Evolutionary conservation across 1,140 invertebrate species (phyloP).

Genomic region (Acromyrmex charruanus): DNA sequence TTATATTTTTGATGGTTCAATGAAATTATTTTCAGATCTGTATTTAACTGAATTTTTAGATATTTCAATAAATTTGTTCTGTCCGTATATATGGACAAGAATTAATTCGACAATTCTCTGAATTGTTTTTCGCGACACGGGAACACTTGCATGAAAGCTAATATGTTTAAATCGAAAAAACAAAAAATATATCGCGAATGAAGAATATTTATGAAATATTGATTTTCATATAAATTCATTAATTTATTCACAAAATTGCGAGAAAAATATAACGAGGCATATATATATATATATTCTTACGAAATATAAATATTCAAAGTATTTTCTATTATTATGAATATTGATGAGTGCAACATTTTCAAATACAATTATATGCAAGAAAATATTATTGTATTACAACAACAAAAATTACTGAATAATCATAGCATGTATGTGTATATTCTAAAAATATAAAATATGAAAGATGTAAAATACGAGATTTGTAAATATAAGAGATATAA

Average conservation of each 20-base stretch:
- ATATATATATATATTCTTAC: not conserved
- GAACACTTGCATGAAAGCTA: not conserved
- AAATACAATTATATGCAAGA: not conserved
- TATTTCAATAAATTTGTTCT: too few species aligned
- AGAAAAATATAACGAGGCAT: not conserved
- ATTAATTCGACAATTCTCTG: not conserved
- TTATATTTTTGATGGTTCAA: too few species aligned
- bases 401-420: not conserved
- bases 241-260: not conserved
- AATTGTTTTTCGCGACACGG: conserved; percentile 20
- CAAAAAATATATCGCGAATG: not conserved
- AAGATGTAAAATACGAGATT: not conserved
- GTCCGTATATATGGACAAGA: not conserved
- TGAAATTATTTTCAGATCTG: too few species aligned
- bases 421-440: not conserved
- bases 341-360: not conserved
- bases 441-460: not conserved
- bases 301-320: not conserved
- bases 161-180: not conserved
- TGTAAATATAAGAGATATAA: not conserved
- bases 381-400: not conserved
- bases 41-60: too few species aligned
- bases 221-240: not conserved
- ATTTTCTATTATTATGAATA: not conserved
- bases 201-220: not conserved